phyloP scores from a whole-genome alignment of 2,113 vertebrate species.

The Pterocles burchelli region DNA sequence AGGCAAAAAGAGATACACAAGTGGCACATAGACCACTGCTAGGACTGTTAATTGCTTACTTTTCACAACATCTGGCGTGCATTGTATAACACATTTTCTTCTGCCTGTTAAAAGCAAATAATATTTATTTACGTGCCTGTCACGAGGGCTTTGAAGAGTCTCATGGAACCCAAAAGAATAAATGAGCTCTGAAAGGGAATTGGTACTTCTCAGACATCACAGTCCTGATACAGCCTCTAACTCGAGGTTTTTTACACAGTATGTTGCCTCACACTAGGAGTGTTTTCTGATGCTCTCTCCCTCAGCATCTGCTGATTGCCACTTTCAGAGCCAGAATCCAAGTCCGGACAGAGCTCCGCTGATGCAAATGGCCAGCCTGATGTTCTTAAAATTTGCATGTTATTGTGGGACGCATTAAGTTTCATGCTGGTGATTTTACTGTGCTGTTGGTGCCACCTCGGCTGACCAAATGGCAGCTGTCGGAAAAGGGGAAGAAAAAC shows the following conservation, averaged over 20 bases:
- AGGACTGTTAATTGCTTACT: slow-evolving; percentile 12
- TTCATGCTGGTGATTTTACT: not conserved
- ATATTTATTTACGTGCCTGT: slow-evolving; percentile 42
- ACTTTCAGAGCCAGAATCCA: not conserved
- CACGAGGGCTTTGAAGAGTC: not conserved
- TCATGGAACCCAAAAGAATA: not conserved
- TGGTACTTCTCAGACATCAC: not conserved
- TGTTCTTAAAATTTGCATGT: not conserved
- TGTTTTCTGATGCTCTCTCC: not conserved
- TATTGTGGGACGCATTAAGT: not conserved
- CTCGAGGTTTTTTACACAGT: not conserved
- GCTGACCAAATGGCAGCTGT: not conserved
- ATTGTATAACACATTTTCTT: not conserved
- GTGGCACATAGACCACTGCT: not conserved
- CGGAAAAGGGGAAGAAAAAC: slow-evolving; percentile 4
- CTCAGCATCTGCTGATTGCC: slow-evolving; percentile 13
- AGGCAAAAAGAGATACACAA: not conserved
- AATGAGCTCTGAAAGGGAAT: not conserved
- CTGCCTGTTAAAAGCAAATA: not conserved
- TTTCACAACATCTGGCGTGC: slow-evolving; percentile 30
- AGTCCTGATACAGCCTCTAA: not conserved
- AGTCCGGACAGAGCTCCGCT: not conserved
- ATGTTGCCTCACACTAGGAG: not conserved
- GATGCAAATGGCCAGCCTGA: not conserved
- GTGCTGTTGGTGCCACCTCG: not conserved